Percentiles rank a stretch among this genome's conserved stretches.
These are phyloP conservation scores for Oreocharis arfaki DNA, from an alignment of 2,113 vertebrate species.

Conservation along the genomic window DNA sequence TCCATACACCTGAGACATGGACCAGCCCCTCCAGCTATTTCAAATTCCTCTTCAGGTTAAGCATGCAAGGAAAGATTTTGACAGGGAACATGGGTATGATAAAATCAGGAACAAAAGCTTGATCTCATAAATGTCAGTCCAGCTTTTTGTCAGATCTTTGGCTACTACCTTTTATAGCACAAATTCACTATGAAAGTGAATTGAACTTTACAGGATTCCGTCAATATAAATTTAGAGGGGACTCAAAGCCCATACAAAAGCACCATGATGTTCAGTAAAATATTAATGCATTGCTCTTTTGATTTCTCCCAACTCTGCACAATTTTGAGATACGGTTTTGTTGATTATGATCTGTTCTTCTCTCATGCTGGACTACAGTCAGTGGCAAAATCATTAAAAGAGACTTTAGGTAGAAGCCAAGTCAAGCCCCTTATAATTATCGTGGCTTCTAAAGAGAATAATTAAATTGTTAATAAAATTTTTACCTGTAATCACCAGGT, in stretches of 20 bases:
- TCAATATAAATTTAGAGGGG: not conserved
- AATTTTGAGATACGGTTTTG: not conserved
- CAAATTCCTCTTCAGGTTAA: not conserved
- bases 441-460: not conserved
- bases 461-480: constrained; percentile 15
- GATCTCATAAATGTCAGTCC: not conserved
- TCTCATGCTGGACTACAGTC: not conserved
- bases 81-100: not conserved
- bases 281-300: not conserved
- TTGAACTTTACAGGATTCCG: not conserved
- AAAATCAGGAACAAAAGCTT: not conserved
- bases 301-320: not conserved
- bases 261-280: not conserved
- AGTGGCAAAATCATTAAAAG: not conserved
- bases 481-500: not conserved
- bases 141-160: not conserved
- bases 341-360: not conserved
- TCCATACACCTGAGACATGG: not conserved
- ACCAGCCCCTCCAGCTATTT: not conserved
- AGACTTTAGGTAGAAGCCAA: not conserved
- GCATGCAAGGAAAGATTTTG: not conserved
- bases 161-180: not conserved
- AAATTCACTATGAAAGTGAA: not conserved
- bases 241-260: not conserved
- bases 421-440: not conserved